phyloP scores from a whole-genome alignment of 2,113 vertebrate genomes.

The Ramphastos sulfuratus region DNA sequence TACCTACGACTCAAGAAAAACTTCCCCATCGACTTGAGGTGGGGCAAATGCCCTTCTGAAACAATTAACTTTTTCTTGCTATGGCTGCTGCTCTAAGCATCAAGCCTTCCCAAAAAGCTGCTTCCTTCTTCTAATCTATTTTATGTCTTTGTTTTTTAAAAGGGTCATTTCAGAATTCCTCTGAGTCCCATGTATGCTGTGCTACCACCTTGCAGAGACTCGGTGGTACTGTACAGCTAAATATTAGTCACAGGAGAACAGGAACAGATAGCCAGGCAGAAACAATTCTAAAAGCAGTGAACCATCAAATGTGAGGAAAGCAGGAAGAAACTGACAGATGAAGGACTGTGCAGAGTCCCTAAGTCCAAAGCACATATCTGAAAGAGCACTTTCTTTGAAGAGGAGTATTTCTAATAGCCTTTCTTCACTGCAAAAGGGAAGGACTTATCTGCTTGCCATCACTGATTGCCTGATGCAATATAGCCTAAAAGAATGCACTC shows the following conservation, averaged over 20 bases:
- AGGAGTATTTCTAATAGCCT: background rate
- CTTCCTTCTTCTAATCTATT: slow-evolving; percentile 16
- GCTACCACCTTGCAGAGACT: slow-evolving; percentile 30
- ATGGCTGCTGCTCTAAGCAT: background rate
- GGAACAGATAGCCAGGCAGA: background rate
- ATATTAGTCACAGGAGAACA: slow-evolving; percentile 43
- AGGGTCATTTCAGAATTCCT: slow-evolving; percentile 3
- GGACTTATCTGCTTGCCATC: background rate
- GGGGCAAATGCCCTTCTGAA: background rate
- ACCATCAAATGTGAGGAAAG: background rate
- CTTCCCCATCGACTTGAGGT: background rate
- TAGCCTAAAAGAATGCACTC: background rate
- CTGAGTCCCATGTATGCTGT: background rate
- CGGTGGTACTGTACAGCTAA: background rate
- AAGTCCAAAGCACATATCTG: slow-evolving; percentile 25
- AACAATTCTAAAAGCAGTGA: slow-evolving; percentile 59
- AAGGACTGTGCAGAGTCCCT: slow-evolving; percentile 43
- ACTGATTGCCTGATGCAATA: background rate
- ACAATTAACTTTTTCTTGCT: background rate
- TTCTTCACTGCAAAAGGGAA: background rate
- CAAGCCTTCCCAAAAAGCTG: background rate
- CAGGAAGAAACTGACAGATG: slow-evolving; percentile 46
- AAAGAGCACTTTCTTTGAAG: slow-evolving; percentile 3
- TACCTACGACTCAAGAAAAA: background rate
- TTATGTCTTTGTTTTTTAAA: slow-evolving; percentile 31